Evolutionary conservation across 2,113 vertebrate genomes (phyloP).

Genomic region (Rhinopomastus cyanomelas): DNA sequence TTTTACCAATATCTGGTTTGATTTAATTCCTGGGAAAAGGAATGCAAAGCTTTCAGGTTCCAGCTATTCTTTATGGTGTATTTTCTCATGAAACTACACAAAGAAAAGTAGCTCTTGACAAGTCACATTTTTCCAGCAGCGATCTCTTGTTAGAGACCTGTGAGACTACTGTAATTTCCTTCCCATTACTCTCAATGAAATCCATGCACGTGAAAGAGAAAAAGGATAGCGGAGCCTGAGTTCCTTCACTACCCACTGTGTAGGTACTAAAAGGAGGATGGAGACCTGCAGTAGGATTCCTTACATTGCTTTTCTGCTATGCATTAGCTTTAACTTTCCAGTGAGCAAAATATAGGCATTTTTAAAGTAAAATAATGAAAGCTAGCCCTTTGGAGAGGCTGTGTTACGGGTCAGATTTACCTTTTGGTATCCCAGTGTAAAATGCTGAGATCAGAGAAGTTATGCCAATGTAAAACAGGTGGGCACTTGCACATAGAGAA

Average conservation of each 20-base stretch:
- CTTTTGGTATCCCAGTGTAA: constrained; percentile 22
- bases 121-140: constrained; percentile 75
- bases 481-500: neutral
- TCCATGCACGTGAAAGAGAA: constrained; percentile 71
- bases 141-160: constrained; percentile 74
- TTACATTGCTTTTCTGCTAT: constrained; percentile 66
- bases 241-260: constrained; percentile 29
- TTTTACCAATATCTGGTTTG: constrained; percentile 73
- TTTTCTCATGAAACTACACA: constrained; percentile 67
- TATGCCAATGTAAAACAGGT: constrained; percentile 58
- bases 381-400: constrained; percentile 63
- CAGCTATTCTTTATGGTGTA: constrained; percentile 59
- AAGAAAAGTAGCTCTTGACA: constrained; percentile 70
- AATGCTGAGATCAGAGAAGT: constrained; percentile 58
- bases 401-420: constrained; percentile 33
- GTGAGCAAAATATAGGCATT: constrained; percentile 59
- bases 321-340: constrained; percentile 73
- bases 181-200: constrained; percentile 76
- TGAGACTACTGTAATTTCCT: constrained; percentile 75
- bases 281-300: constrained; percentile 61
- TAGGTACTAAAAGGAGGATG: constrained; percentile 58
- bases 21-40: constrained; percentile 68
- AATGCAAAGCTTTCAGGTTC: constrained; percentile 64
- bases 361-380: constrained; percentile 36
- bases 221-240: constrained; percentile 50